phyloP scores from a whole-genome alignment of 2,113 vertebrate genomes.

The Percina caprodes region DNA sequence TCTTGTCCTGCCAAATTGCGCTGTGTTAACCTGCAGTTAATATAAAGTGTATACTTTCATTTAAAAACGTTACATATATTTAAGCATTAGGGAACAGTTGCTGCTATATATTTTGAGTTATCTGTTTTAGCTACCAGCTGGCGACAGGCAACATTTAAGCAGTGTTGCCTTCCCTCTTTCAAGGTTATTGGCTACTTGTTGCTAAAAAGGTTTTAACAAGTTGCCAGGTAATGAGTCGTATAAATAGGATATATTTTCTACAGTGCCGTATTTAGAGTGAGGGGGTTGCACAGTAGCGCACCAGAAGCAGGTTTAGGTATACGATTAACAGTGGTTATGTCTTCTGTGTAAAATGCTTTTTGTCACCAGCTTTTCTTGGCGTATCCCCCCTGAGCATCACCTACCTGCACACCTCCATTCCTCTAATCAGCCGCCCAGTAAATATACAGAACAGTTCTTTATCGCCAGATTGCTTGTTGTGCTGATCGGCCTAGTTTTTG shows the following conservation, averaged over 20 bases:
- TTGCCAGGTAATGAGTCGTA: conserved; percentile 29
- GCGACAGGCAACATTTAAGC: conserved; percentile 13
- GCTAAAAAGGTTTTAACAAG: conserved; percentile 26
- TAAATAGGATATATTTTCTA: conserved; percentile 48
- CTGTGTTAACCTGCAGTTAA: background rate
- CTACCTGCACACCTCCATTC: conserved; percentile 25
- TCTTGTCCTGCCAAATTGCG: background rate
- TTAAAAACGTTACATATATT: background rate
- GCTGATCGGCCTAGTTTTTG: background rate
- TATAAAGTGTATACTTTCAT: background rate
- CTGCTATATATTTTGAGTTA: conserved; percentile 2
- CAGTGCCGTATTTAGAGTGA: conserved; percentile 16
- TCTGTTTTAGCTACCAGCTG: conserved; percentile 10
- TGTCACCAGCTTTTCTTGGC: background rate
- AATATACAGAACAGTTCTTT: background rate
- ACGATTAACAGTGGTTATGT: conserved; percentile 20
- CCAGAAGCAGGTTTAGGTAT: conserved; percentile 1
- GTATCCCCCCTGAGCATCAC: background rate
- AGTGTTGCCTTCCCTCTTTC: conserved; percentile 13
- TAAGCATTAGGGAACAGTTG: background rate
- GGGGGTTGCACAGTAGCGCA: background rate
- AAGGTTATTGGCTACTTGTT: conserved; percentile 38
- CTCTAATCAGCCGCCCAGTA: background rate
- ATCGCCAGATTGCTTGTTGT: background rate
- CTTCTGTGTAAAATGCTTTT: background rate